Conservation (phyloP, 2,113 vertebrate genomes). For the Lagopus leucura region DNA sequence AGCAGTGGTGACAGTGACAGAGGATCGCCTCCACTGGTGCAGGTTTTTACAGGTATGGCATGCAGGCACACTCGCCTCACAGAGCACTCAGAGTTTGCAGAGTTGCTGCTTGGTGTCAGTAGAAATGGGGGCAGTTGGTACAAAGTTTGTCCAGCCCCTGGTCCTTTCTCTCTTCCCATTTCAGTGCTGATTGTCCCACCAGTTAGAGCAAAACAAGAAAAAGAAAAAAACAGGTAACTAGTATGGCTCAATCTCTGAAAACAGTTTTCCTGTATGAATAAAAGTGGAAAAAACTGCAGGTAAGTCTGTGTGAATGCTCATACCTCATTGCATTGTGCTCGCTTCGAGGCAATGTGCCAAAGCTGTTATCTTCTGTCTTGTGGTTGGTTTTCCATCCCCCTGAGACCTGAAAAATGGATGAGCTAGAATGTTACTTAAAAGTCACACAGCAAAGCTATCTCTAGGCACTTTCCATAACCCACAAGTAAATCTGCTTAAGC, state of each 20-base stretch:
- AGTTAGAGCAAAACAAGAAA: background rate
- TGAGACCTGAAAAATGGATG: background rate
- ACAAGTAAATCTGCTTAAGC: background rate
- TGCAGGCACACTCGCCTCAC: background rate
- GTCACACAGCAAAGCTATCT: background rate
- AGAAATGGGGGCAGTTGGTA: background rate
- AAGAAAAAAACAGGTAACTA: background rate
- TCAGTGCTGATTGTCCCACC: background rate
- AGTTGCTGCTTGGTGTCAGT: background rate
- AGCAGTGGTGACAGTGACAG: no score
- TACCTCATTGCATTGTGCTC: rapidly evolving
- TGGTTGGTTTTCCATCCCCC: background rate
- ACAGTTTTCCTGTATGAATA: background rate
- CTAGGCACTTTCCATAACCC: background rate
- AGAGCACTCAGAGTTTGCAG: background rate
- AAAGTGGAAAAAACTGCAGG: background rate
- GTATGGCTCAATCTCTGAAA: background rate
- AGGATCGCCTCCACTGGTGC: background rate
- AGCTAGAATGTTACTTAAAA: background rate
- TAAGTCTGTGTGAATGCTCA: background rate
- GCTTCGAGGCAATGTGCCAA: background rate
- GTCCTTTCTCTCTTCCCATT: background rate
- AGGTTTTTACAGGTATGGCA: background rate
- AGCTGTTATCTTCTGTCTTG: background rate
- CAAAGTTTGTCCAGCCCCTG: background rate